These are phyloP conservation scores for Adelphocoris suturalis DNA, from an alignment of 2,888 invertebrate genomes.

Conservation along the genomic window DNA sequence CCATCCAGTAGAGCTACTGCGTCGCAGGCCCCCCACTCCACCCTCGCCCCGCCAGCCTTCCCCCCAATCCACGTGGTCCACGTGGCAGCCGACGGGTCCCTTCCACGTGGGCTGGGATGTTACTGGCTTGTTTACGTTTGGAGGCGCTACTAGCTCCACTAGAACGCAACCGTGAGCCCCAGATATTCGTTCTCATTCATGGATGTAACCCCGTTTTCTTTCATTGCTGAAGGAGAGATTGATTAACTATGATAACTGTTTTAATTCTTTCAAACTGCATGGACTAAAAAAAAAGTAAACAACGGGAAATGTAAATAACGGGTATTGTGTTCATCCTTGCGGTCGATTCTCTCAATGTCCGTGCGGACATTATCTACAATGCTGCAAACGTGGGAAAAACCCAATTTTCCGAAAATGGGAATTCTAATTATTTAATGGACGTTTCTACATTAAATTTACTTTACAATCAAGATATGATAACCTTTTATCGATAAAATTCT, in stretches of 20 bases:
- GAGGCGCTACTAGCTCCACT: constrained; percentile 23
- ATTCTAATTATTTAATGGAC: no score
- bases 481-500: no score
- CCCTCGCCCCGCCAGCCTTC: neutral
- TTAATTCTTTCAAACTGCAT: neutral
- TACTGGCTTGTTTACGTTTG: constrained; percentile 40
- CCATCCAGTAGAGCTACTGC: neutral
- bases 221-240: constrained; percentile 37
- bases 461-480: no score
- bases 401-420: no score
- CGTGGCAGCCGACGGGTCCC: constrained; percentile 31
- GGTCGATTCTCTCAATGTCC: no score
- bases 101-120: constrained; percentile 43
- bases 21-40: neutral
- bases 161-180: neutral
- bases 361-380: no score
- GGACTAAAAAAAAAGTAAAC: neutral
- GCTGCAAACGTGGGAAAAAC: no score
- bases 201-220: constrained; percentile 29
- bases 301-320: no score
- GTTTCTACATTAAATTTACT: no score
- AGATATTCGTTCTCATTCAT: constrained; percentile 41
- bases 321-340: no score
- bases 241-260: constrained; percentile 22
- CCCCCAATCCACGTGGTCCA: constrained; percentile 22